Conservation (phyloP, 2,888 invertebrate genomes). For the Oligia latruncula region DNA sequence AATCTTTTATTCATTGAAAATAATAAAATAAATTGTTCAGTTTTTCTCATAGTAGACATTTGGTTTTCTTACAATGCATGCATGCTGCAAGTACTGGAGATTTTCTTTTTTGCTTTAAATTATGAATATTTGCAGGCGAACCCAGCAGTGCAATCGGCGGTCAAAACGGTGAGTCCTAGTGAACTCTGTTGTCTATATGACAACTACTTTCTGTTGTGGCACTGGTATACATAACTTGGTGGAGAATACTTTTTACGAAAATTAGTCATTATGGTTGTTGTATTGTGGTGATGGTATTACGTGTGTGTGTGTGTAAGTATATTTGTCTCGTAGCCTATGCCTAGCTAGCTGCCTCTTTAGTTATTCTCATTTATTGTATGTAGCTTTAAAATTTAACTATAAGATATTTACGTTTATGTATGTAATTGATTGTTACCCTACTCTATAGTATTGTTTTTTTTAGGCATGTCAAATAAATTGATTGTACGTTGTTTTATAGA, state of each 20-base stretch:
- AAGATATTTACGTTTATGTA: constrained; percentile 2
- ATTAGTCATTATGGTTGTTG: constrained; percentile 34
- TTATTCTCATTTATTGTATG: constrained; percentile 14
- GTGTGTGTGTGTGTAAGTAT: constrained; percentile 32
- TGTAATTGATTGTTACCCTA: constrained; percentile 5
- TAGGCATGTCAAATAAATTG: neutral
- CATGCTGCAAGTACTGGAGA: constrained; percentile 82
- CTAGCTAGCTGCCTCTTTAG: constrained; percentile 16
- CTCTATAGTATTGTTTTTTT: neutral
- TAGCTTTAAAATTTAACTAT: constrained; percentile 15
- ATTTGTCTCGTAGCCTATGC: constrained; percentile 1
- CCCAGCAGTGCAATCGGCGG: constrained; percentile 97
- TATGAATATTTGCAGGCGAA: constrained; percentile 94
- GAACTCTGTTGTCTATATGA: constrained; percentile 69
- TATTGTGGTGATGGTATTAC: constrained; percentile 61
- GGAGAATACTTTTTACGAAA: constrained; percentile 71
- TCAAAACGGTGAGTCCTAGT: constrained; percentile 95
- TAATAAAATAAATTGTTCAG: neutral
- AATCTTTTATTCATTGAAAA: neutral
- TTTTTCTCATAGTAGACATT: constrained; percentile 6
- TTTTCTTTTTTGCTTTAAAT: constrained; percentile 82
- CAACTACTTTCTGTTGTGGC: constrained; percentile 51
- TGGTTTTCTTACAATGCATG: constrained; percentile 71
- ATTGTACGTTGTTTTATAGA: no score
- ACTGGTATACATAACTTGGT: constrained; percentile 76